phyloP scores from a whole-genome alignment of 92 coral and sea anemone genomes.

The Porites rus region DNA sequence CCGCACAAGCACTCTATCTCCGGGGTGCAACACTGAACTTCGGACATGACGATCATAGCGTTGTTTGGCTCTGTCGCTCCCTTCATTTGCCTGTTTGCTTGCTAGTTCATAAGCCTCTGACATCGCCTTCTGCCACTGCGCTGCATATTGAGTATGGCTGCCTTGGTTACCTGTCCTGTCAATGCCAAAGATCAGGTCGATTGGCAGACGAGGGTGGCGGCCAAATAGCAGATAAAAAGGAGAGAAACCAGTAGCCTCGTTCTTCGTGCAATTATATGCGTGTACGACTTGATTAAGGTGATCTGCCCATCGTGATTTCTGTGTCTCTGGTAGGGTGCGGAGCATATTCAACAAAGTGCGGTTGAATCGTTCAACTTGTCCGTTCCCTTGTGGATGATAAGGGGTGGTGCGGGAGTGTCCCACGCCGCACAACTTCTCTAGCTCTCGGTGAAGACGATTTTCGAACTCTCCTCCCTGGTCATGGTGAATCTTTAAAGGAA shows the following conservation, averaged over 20 bases:
- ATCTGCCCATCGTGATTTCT: constrained; percentile 59
- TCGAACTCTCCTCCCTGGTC: constrained; percentile 68
- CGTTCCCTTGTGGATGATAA: constrained; percentile 61
- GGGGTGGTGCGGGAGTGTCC: constrained; percentile 58
- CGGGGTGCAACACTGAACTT: constrained; percentile 52
- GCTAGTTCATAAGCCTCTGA: constrained; percentile 23
- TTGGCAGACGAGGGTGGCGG: constrained; percentile 39
- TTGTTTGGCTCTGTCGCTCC: constrained; percentile 27
- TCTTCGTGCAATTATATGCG: constrained; percentile 53
- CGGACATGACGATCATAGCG: constrained; percentile 51
- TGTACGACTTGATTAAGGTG: constrained; percentile 57
- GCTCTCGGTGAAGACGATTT: constrained; percentile 40
- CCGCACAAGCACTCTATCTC: constrained; percentile 68
- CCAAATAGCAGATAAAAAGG: constrained; percentile 48
- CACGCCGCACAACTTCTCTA: constrained; percentile 58
- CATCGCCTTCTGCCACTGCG: constrained; percentile 32
- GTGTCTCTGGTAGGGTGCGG: constrained; percentile 61
- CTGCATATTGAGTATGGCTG: constrained; percentile 13
- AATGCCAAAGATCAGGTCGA: constrained; percentile 38
- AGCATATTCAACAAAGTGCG: constrained; percentile 55
- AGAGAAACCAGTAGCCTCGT: constrained; percentile 51
- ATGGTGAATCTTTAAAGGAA: constrained; percentile 42
- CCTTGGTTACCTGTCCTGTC: background rate
- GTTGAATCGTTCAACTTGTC: constrained; percentile 56
- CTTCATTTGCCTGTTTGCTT: background rate